Evolutionary conservation across 2,113 vertebrate species (phyloP).

Genomic region (Egretta garzetta): DNA sequence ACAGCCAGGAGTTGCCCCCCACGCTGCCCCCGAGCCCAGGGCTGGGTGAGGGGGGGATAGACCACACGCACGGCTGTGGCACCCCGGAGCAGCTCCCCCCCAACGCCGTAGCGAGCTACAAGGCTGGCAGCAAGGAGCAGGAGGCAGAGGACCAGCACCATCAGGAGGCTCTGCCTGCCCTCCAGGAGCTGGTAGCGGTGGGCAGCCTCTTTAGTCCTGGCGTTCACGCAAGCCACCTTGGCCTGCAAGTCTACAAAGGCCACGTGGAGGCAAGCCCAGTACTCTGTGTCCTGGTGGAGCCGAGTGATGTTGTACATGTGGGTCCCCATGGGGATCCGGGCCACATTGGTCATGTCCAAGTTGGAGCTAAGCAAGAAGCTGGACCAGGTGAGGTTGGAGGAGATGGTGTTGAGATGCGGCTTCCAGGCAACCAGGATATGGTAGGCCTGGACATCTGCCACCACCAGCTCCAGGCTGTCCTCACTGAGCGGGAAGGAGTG

Average conservation of each 20-base stretch:
- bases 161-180: conserved; percentile 65
- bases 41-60: conserved; percentile 60
- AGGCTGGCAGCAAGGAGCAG: conserved; percentile 77
- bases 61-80: conserved; percentile 51
- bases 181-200: conserved; percentile 61
- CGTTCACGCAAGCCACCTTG: conserved; percentile 74
- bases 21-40: conserved; percentile 66
- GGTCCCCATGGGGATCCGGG: conserved; percentile 86
- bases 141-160: conserved; percentile 70
- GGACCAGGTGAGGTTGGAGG: conserved; percentile 89
- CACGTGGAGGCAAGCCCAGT: conserved; percentile 88
- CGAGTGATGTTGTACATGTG: conserved; percentile 90
- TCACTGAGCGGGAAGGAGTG: conserved; percentile 58
- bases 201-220: conserved; percentile 82
- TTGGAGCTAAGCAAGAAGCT: conserved; percentile 54
- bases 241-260: conserved; percentile 70
- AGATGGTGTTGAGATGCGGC: conserved; percentile 79
- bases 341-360: conserved; percentile 60
- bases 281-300: conserved; percentile 86
- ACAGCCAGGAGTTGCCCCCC: conserved; percentile 36
- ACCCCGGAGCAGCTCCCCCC: neutral
- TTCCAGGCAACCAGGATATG: conserved; percentile 86
- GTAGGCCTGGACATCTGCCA: conserved; percentile 79
- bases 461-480: conserved; percentile 69
- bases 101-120: neutral